These are phyloP conservation scores for Pachycephus smyrnensis DNA, from an alignment of 2,888 invertebrate species.

Conservation along the genomic window DNA sequence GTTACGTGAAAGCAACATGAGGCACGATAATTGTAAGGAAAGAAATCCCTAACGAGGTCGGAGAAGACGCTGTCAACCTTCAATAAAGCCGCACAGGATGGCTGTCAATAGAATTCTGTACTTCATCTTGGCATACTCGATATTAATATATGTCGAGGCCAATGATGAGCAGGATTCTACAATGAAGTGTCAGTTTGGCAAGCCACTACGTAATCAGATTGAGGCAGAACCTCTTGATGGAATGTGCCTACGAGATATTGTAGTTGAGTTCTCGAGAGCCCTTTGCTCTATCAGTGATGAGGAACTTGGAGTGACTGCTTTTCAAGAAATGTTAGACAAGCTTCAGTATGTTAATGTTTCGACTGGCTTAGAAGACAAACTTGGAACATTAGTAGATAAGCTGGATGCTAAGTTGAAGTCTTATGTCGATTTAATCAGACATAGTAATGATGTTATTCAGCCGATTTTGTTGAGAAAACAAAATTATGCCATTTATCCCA, in stretches of 20 bases:
- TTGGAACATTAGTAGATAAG: conserved; percentile 51
- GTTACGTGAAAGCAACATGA: neutral
- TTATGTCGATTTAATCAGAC: conserved; percentile 47
- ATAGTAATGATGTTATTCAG: conserved; percentile 51
- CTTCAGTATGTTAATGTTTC: conserved; percentile 53
- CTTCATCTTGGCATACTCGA: neutral
- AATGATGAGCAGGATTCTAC: neutral
- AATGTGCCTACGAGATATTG: conserved; percentile 60
- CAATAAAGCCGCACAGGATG: neutral
- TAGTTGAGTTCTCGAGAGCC: conserved; percentile 52
- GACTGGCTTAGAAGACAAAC: conserved; percentile 39
- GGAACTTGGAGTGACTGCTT: conserved; percentile 57
- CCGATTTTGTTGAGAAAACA: conserved; percentile 46
- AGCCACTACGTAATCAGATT: conserved; percentile 57
- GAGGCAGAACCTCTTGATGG: conserved; percentile 58
- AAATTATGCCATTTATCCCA: conserved; percentile 36
- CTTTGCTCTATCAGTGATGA: conserved; percentile 49
- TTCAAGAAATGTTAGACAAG: conserved; percentile 55
- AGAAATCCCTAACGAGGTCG: neutral
- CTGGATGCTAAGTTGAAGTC: conserved; percentile 52
- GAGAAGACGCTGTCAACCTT: neutral
- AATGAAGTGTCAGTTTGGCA: conserved; percentile 52
- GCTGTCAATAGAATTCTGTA: neutral
- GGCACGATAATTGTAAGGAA: neutral
- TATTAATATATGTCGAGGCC: neutral